Conservation (phyloP, 2,113 vertebrate species). For the Notothenia rossii region DNA sequence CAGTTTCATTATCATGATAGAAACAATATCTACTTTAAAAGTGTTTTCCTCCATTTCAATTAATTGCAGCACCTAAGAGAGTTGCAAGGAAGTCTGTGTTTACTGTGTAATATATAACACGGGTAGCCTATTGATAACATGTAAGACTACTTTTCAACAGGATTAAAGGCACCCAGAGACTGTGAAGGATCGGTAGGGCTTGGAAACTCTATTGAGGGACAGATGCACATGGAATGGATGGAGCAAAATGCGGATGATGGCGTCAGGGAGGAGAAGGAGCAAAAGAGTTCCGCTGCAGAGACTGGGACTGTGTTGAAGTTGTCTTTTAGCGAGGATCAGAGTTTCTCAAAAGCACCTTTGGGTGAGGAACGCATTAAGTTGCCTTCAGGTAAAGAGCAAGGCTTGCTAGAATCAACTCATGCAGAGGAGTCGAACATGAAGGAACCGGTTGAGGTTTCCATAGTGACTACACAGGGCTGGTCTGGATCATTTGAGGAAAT, state of each 20-base stretch:
- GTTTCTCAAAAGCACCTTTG: not conserved
- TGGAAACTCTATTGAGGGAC: not conserved
- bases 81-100: not conserved
- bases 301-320: conserved; percentile 25
- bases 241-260: conserved; percentile 2
- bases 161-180: conserved; percentile 18
- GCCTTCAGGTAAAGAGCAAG: conserved; percentile 9
- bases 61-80: not conserved
- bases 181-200: conserved; percentile 6
- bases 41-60: not conserved
- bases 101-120: not conserved
- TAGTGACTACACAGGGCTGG: not conserved
- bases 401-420: conserved; percentile 9
- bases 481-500: conserved; percentile 27
- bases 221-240: not conserved
- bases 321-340: conserved; percentile 53
- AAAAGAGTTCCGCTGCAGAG: not conserved
- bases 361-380: conserved; percentile 10
- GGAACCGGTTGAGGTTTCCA: not conserved
- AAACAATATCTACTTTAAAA: not conserved
- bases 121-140: conserved; percentile 28
- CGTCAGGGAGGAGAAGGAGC: not conserved
- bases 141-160: conserved; percentile 52
- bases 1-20: not conserved
- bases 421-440: not conserved